Conservation (phyloP, 2,797 vertebrate genomes). For the Cuculus canorus region DNA sequence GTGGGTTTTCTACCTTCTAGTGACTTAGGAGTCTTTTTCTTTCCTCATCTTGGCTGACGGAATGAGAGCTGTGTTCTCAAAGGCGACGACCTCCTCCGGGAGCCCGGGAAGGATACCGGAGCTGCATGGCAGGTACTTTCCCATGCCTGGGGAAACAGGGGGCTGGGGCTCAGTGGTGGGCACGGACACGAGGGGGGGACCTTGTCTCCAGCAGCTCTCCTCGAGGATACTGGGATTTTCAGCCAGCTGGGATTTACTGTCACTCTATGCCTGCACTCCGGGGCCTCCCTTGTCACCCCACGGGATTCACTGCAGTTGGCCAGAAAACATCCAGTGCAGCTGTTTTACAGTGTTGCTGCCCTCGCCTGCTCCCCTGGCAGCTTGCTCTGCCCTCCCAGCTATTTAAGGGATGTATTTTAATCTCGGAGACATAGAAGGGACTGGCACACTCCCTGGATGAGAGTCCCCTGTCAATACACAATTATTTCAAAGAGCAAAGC, state of each 20-base stretch:
- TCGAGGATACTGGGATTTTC: background rate
- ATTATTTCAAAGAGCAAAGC: background rate
- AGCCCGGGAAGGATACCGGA: background rate
- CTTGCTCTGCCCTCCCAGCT: background rate
- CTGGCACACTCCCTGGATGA: background rate
- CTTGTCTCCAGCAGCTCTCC: background rate
- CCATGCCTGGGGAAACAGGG: fast-evolving
- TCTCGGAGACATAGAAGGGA: background rate
- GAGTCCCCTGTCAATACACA: fast-evolving
- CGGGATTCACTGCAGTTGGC: background rate
- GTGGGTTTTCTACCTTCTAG: background rate
- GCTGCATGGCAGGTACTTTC: background rate
- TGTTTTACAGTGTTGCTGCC: fast-evolving
- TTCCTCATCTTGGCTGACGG: too few species aligned
- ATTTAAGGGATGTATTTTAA: background rate
- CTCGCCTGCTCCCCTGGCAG: background rate
- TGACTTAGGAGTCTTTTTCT: background rate
- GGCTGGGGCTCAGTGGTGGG: fast-evolving
- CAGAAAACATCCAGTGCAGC: fast-evolving
- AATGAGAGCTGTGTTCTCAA: background rate
- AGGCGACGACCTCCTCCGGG: background rate
- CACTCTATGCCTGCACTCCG: fast-evolving
- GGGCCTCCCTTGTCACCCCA: background rate
- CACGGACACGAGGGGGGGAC: fast-evolving
- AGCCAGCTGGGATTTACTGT: background rate